These are phyloP conservation scores for Epizoanthus scotinus DNA, from an alignment of 92 coral and sea anemone genomes.

Conservation along the genomic window DNA sequence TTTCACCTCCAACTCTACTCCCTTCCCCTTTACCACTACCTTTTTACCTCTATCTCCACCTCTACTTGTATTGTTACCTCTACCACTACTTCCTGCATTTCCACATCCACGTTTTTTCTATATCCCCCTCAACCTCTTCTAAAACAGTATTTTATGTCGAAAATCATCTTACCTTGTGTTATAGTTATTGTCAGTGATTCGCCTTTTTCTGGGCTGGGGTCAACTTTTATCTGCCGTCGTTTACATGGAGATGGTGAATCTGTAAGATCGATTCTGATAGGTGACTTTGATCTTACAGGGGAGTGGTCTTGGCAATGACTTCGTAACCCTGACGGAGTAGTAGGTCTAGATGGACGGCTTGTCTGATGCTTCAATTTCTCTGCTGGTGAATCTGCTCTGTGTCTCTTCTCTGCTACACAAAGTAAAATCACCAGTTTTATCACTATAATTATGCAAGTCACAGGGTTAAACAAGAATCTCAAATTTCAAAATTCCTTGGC, in stretches of 20 bases:
- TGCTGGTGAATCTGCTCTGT: slow-evolving; percentile 11
- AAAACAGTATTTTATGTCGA: not conserved
- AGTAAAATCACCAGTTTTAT: not conserved
- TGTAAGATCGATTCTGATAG: not conserved
- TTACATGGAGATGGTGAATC: slow-evolving; percentile 14
- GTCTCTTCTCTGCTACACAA: slow-evolving; percentile 23
- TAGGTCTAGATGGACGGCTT: slow-evolving; percentile 1
- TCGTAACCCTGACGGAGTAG: not conserved
- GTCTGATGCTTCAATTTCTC: not conserved
- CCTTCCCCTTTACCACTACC: too few species aligned
- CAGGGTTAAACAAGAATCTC: too few species aligned
- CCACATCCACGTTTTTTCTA: not conserved
- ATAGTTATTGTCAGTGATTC: slow-evolving; percentile 28
- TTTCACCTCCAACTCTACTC: too few species aligned
- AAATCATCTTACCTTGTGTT: slow-evolving; percentile 22
- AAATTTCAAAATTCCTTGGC: too few species aligned
- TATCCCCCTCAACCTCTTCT: not conserved
- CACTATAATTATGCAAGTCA: not conserved
- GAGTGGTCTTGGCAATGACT: not conserved
- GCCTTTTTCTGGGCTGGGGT: not conserved
- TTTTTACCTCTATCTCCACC: too few species aligned
- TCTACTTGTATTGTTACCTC: too few species aligned
- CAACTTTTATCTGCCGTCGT: not conserved
- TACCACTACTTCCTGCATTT: not conserved
- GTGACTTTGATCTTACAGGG: not conserved